Conservation (phyloP, 1,140 invertebrate genomes). For the Lithobius niger region DNA sequence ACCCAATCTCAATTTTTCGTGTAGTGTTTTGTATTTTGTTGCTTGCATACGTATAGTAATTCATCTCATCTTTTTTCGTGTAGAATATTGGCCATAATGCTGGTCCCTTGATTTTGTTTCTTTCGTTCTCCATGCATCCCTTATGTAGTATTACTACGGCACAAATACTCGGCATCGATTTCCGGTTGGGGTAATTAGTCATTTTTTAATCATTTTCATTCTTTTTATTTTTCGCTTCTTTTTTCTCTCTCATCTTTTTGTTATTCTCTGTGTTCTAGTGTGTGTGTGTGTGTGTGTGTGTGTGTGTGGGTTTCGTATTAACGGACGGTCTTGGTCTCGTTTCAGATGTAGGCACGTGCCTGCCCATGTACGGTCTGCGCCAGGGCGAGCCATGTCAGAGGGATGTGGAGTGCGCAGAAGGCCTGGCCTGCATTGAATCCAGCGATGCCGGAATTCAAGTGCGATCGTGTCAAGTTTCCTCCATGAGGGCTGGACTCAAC, state of each 20-base stretch:
- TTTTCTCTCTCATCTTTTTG: neutral
- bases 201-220: neutral
- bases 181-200: neutral
- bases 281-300: neutral
- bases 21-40: too few relatives aligned
- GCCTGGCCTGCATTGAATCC: constrained; percentile 45
- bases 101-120: too few relatives aligned
- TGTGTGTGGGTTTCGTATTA: neutral
- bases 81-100: too few relatives aligned
- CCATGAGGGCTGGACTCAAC: constrained; percentile 32
- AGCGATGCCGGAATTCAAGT: constrained; percentile 23
- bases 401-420: constrained; percentile 58
- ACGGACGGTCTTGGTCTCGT: constrained; percentile 12
- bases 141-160: neutral
- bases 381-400: constrained; percentile 55
- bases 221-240: neutral
- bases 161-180: constrained; percentile 14
- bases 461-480: constrained; percentile 57
- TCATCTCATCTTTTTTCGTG: too few relatives aligned
- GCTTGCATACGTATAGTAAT: too few relatives aligned
- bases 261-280: neutral
- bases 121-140: too few relatives aligned
- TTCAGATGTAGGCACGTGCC: constrained; percentile 50
- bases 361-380: constrained; percentile 54
- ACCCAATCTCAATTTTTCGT: too few relatives aligned